Percentiles rank a stretch among this genome's conserved stretches.
These are phyloP conservation scores for Madoqua kirkii DNA, from an alignment of 2,113 vertebrate genomes.

Conservation along the genomic window DNA sequence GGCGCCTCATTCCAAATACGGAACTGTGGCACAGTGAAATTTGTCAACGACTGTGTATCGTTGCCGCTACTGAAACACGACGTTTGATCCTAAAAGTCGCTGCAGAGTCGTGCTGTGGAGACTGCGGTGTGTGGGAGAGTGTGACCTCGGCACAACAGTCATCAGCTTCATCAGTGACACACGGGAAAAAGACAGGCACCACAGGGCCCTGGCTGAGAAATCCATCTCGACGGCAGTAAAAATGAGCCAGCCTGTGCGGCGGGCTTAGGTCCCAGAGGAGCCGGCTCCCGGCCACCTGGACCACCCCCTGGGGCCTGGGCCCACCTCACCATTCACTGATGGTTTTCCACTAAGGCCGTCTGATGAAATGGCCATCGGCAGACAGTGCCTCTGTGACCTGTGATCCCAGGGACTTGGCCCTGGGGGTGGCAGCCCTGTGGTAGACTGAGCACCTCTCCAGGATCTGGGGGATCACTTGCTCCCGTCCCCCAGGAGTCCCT, in stretches of 20 bases:
- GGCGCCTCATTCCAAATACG: no score
- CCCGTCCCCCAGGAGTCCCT: background rate
- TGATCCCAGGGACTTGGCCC: background rate
- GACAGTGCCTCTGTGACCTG: accelerated
- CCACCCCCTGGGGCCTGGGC: background rate
- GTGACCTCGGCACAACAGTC: background rate
- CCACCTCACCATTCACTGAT: no score
- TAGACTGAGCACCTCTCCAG: background rate
- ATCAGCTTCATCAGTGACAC: accelerated
- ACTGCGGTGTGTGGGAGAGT: no score
- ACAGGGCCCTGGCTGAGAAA: background rate
- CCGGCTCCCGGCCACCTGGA: accelerated
- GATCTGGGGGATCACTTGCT: accelerated
- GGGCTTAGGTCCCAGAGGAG: background rate
- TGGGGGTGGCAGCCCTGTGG: background rate
- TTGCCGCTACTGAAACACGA: accelerated
- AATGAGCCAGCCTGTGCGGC: background rate
- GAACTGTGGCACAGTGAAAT: no score
- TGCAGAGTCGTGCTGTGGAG: accelerated
- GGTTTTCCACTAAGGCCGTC: background rate
- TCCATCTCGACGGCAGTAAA: accelerated
- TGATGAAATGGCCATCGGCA: background rate
- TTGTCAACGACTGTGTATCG: accelerated
- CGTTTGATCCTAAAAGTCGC: background rate
- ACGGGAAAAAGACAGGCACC: accelerated